These are phyloP conservation scores for Limnephilus auricula DNA, from an alignment of 2,888 invertebrate species.

Conservation along the genomic window DNA sequence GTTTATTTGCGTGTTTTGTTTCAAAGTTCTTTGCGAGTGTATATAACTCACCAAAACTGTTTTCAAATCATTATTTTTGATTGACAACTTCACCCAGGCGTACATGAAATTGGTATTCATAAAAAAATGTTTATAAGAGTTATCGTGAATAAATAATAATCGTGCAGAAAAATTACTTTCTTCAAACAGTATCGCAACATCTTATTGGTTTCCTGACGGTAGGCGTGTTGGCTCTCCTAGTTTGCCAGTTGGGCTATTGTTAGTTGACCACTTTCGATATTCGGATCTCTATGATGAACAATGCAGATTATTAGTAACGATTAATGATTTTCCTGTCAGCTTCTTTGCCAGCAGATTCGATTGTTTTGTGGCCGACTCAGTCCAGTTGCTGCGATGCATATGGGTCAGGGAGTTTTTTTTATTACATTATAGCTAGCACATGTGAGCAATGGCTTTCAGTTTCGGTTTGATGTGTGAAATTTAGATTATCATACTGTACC, in stretches of 20 bases:
- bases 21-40: neutral
- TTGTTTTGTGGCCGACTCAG: conserved; percentile 28
- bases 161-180: conserved; percentile 54
- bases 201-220: conserved; percentile 36
- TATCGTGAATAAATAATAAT: conserved; percentile 35
- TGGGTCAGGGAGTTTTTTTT: conserved; percentile 25
- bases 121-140: conserved; percentile 5
- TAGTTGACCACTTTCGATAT: conserved; percentile 56
- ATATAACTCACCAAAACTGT: neutral
- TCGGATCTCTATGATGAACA: conserved; percentile 42
- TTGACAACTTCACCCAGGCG: neutral
- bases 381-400: conserved; percentile 19
- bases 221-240: conserved; percentile 33
- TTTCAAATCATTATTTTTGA: neutral
- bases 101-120: neutral
- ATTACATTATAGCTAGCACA: neutral
- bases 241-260: conserved; percentile 42
- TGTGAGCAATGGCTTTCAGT: conserved; percentile 36
- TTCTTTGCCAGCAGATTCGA: conserved; percentile 23
- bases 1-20: neutral
- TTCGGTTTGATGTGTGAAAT: neutral
- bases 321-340: conserved; percentile 46
- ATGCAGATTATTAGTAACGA: conserved; percentile 55
- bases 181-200: conserved; percentile 40
- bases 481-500: neutral